Evolutionary conservation across 2,888 invertebrate genomes (phyloP), one percentile per base, ranked within the genome.

Genomic region (Dasysyrphus albostriatus): DNA sequence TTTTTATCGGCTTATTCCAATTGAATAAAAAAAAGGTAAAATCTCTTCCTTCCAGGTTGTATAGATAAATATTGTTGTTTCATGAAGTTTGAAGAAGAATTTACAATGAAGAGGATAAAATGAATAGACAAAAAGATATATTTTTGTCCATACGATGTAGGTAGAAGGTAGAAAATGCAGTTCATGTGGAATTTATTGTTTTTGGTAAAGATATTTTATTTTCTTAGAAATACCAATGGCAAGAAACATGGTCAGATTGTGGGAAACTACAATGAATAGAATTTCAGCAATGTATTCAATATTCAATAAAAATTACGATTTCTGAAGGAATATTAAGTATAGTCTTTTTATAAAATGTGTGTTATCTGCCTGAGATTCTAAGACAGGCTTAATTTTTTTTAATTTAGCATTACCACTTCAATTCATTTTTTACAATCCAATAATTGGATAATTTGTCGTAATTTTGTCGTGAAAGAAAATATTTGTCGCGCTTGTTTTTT

Each of bases 141-240:
- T 59, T n/a, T n/a, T n/a, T 19, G 8, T 59, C 24, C 9, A 24
- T 61, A n/a, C n/a, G n/a, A n/a, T n/a, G n/a, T n/a, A n/a, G 39
- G 2, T 37, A 19, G 7, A 19, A 24, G 12, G 39, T 8, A 42
- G 34, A 24, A 39, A 61, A 42, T 61, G 39, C 24, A 61, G 12
- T 61, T 1, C 14, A 19, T 39, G 14, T 39, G 14, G n/a, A 61
- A 61, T 61, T 61, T 61, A 61, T n/a, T 61, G 39, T 42, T 24
- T 61, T 61, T 42, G 61, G 42, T 24, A 1, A 24, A 24, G 24
- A 61, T 42, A 42, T 61, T 24, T 61, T 24, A 42, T 8, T 24
- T 61, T 39, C 39, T 42, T 3, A 0, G 34, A 14, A 29, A 51
- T 14, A 54, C 39, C 4, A 10, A 39, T 10, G 39, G 39, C 3